Evolutionary conservation across 2,113 vertebrate species (phyloP).

Genomic region (Charadrius vociferus): DNA sequence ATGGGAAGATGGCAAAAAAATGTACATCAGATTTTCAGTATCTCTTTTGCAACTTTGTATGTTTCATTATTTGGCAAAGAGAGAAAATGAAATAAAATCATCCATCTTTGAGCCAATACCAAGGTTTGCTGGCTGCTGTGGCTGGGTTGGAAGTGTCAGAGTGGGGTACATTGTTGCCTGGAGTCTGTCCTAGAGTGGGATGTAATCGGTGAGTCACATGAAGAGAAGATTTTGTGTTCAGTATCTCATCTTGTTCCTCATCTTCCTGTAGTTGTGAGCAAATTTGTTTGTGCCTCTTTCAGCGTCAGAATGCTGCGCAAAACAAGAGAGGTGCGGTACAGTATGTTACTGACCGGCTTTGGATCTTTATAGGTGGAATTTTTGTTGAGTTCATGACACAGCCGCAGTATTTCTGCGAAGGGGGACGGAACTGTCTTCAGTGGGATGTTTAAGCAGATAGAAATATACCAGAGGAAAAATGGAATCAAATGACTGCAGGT

Average conservation of each 20-base stretch:
- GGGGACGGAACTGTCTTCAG: not conserved
- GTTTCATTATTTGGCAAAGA: constrained; percentile 6
- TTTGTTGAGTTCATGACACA: not conserved
- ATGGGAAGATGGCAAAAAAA: not conserved
- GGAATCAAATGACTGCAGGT: fast-evolving
- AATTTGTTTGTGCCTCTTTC: not conserved
- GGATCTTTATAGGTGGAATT: not conserved
- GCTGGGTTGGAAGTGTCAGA: not conserved
- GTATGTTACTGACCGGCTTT: not conserved
- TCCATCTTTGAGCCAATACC: not conserved
- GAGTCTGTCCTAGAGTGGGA: not conserved
- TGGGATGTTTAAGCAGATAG: not conserved
- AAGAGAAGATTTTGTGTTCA: not conserved
- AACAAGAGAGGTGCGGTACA: not conserved
- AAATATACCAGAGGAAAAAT: not conserved
- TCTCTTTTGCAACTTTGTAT: not conserved
- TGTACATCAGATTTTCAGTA: not conserved
- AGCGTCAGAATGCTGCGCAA: not conserved
- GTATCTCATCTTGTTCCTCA: not conserved
- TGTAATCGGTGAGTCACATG: not conserved
- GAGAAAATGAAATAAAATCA: not conserved
- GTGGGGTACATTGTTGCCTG: constrained; percentile 7
- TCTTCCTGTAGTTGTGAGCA: not conserved
- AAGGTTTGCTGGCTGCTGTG: constrained; percentile 19
- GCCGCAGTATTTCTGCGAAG: not conserved